phyloP scores from a whole-genome alignment of 2,797 vertebrate species.

The Myotis vivesi region DNA sequence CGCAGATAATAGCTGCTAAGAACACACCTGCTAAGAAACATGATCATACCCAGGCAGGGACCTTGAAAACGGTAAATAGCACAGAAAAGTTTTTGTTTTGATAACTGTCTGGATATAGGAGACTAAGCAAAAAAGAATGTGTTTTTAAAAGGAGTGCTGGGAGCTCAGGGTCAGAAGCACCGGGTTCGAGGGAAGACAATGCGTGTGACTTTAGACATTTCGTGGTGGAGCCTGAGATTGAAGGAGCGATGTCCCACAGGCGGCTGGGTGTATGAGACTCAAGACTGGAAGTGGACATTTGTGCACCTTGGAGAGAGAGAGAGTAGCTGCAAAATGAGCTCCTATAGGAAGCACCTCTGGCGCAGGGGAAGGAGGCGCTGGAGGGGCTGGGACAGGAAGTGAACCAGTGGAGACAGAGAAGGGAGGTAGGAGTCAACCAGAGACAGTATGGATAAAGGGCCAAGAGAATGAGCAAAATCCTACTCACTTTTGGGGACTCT shows the following conservation, averaged over 20 bases:
- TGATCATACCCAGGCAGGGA: neutral
- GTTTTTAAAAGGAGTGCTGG: neutral
- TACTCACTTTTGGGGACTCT: neutral
- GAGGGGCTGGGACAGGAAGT: neutral
- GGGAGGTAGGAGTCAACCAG: neutral
- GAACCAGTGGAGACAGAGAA: neutral
- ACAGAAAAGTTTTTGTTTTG: neutral
- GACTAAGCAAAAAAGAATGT: neutral
- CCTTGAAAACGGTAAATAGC: neutral
- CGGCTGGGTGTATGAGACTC: constrained; percentile 64
- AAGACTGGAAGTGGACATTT: constrained; percentile 55
- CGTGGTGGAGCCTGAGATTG: constrained; percentile 46
- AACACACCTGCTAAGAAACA: neutral
- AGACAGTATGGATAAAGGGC: neutral
- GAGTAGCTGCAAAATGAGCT: constrained; percentile 36
- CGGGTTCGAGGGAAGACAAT: constrained; percentile 28
- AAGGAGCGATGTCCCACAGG: constrained; percentile 59
- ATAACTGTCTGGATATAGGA: neutral
- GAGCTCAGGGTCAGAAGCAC: neutral
- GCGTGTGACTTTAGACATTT: constrained; percentile 54
- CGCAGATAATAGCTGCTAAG: neutral
- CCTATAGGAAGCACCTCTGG: neutral
- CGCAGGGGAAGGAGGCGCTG: neutral
- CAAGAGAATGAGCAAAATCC: neutral
- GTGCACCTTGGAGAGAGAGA: constrained; percentile 44